Percentiles rank a stretch among this genome's conserved stretches.
These are phyloP conservation scores for Eudemis profundana DNA, from an alignment of 2,888 invertebrate genomes.

Conservation along the genomic window DNA sequence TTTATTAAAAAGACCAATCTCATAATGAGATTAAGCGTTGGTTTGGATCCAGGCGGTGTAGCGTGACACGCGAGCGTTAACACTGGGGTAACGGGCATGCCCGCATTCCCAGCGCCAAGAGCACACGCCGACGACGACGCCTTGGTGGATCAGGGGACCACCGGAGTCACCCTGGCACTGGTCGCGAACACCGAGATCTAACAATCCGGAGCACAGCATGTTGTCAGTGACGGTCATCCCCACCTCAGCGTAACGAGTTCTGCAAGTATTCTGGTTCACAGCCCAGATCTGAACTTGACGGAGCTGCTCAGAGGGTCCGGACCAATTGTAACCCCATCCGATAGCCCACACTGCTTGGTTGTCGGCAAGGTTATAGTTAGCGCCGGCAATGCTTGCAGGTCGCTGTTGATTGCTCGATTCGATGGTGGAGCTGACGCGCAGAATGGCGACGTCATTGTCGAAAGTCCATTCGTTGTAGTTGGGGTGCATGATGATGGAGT, in stretches of 20 bases:
- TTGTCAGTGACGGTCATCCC: conserved; percentile 50
- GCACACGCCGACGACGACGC: conserved; percentile 57
- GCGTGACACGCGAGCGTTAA: conserved; percentile 57
- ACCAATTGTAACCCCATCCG: not conserved
- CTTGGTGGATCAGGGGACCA: conserved; percentile 59
- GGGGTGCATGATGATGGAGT: too few relatives aligned
- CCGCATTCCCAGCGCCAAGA: conserved; percentile 60
- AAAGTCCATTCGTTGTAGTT: too few relatives aligned
- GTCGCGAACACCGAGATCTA: conserved; percentile 47
- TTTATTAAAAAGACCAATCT: not conserved
- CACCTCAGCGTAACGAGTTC: conserved; percentile 49
- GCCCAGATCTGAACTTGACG: conserved; percentile 60
- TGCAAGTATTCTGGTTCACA: conserved; percentile 56
- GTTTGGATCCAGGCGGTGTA: conserved; percentile 57
- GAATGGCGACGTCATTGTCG: too few relatives aligned
- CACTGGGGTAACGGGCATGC: conserved; percentile 55
- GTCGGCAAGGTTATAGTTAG: too few relatives aligned
- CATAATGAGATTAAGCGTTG: conserved; percentile 55
- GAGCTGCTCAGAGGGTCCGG: conserved; percentile 51
- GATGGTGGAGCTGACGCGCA: too few relatives aligned
- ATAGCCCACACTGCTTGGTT: too few relatives aligned
- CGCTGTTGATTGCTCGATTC: too few relatives aligned
- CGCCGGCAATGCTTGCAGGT: too few relatives aligned
- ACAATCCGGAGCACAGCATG: conserved; percentile 49
- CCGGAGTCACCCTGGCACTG: conserved; percentile 59